A percentile compares a stretch with the other conserved stretches of the same genome.
Conservation (phyloP, 2,797 vertebrate genomes). For the Chanos chanos region DNA sequence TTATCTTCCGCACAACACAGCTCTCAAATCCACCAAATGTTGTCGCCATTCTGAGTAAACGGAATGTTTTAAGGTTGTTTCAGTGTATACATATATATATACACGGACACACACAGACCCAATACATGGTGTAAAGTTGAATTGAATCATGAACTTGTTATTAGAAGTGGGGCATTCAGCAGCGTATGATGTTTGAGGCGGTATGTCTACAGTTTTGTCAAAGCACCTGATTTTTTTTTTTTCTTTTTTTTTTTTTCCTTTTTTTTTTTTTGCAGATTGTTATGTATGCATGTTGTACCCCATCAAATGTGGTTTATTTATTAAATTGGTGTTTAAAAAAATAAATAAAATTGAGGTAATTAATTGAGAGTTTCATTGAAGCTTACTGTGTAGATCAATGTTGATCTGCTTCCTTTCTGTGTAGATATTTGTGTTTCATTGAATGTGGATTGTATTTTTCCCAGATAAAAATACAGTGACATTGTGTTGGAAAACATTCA, state of each 20-base stretch:
- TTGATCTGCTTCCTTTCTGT: too few species aligned
- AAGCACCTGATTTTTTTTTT: slow-evolving; percentile 43
- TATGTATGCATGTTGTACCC: slow-evolving; percentile 74
- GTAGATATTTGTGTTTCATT: too few species aligned
- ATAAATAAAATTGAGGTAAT: slow-evolving; percentile 59
- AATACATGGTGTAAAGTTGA: slow-evolving; percentile 40
- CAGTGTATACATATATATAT: slow-evolving; percentile 45
- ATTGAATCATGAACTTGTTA: slow-evolving; percentile 37
- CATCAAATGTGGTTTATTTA: slow-evolving; percentile 81
- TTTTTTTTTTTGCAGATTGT: slow-evolving; percentile 68
- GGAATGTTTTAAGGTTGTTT: slow-evolving; percentile 6
- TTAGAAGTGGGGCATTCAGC: slow-evolving; percentile 41
- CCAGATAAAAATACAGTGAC: too few species aligned
- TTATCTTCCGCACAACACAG: not conserved
- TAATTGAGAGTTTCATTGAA: slow-evolving; percentile 42
- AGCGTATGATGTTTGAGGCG: slow-evolving; percentile 41
- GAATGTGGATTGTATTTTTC: too few species aligned
- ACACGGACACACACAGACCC: not conserved
- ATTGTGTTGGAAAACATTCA: too few species aligned
- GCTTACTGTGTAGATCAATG: not conserved
- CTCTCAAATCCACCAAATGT: slow-evolving; percentile 13
- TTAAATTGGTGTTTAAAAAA: slow-evolving; percentile 73
- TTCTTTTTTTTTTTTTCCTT: slow-evolving; percentile 49
- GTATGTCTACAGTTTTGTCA: slow-evolving; percentile 41
- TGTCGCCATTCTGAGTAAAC: slow-evolving; percentile 1